phyloP scores from a whole-genome alignment of 2,888 invertebrate genomes.

The Idaea dimidiata region DNA sequence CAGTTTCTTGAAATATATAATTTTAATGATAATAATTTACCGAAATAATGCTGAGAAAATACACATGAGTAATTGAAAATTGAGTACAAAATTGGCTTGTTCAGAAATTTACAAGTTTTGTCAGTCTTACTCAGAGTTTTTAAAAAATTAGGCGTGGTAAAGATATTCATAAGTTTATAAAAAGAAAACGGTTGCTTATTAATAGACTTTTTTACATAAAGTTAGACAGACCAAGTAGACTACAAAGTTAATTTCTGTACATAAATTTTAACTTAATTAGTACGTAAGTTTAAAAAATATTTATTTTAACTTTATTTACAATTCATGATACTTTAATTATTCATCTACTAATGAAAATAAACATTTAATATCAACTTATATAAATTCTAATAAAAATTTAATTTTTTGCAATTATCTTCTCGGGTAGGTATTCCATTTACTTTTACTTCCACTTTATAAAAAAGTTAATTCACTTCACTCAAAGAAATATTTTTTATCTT shows the following conservation, averaged over 20 bases:
- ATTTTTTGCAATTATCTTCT: too few species aligned
- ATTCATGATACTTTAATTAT: background rate
- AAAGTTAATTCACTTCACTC: too few species aligned
- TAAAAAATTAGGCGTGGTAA: background rate
- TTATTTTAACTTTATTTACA: background rate
- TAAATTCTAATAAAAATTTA: background rate
- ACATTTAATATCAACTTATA: background rate
- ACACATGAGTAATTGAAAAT: conserved; percentile 42
- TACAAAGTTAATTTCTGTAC: background rate
- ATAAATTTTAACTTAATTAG: conserved; percentile 4
- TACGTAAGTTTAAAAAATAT: background rate
- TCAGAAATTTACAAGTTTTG: conserved; percentile 42
- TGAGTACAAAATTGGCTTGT: conserved; percentile 48
- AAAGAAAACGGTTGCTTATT: background rate
- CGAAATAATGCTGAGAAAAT: conserved; percentile 54
- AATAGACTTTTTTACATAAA: background rate
- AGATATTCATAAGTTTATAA: background rate
- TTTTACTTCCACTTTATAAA: too few species aligned
- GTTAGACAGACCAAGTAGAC: background rate
- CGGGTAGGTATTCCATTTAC: too few species aligned
- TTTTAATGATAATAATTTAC: conserved; percentile 67
- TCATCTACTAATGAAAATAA: background rate
- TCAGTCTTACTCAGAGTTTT: conserved; percentile 61
- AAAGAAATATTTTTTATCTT: too few species aligned
- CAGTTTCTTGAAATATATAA: conserved; percentile 45